phyloP scores from a whole-genome alignment of 2,797 vertebrate species.

The Amblyopsis hoosieri region DNA sequence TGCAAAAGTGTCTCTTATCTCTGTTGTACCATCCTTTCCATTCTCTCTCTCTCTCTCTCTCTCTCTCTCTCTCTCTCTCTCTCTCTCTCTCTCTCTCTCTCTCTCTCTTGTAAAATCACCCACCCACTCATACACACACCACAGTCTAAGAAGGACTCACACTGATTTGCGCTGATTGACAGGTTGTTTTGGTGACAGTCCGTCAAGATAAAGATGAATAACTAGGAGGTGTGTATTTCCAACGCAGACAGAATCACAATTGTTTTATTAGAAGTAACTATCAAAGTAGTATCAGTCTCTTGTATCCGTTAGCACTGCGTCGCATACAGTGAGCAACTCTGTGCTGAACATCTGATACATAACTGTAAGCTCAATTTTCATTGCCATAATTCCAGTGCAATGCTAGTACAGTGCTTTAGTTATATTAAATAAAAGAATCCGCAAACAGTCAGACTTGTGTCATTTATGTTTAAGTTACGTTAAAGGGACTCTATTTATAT shows the following conservation, averaged over 20 bases:
- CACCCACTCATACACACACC: background rate
- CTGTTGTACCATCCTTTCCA: background rate
- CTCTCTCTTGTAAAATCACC: background rate
- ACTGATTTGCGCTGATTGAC: slow-evolving; percentile 57
- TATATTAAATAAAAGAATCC: too few relatives aligned
- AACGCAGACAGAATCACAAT: slow-evolving; percentile 29
- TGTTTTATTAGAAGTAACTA: background rate
- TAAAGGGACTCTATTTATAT: too few relatives aligned
- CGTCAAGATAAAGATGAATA: slow-evolving; percentile 37
- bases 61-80: background rate
- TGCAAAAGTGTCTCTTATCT: slow-evolving; percentile 37
- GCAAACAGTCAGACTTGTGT: too few relatives aligned
- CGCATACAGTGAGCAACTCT: too few relatives aligned
- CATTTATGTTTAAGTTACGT: too few relatives aligned
- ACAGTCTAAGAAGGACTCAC: slow-evolving; percentile 21
- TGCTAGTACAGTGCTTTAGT: too few relatives aligned
- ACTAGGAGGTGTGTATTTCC: slow-evolving; percentile 21
- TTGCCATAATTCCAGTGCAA: too few relatives aligned
- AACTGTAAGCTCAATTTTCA: too few relatives aligned
- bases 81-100: background rate
- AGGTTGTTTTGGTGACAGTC: slow-evolving; percentile 61
- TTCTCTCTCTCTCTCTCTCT: background rate
- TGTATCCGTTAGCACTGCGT: too few relatives aligned
- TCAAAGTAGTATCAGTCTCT: too few relatives aligned
- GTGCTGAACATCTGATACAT: too few relatives aligned